Conservation (phyloP, 2,113 vertebrate genomes). For the Barbus barbus region DNA sequence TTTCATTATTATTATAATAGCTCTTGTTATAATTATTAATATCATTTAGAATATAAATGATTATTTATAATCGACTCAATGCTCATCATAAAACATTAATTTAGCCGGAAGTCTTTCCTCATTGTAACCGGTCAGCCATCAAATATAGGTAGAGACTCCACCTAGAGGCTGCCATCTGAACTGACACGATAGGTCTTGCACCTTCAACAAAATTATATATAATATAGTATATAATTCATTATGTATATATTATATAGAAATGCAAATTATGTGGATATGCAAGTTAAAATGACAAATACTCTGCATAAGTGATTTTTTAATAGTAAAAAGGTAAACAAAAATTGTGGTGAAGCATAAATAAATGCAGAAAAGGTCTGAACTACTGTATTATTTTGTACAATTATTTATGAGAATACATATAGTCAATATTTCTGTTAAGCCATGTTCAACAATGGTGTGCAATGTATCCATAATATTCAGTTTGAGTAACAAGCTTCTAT, state of each 20-base stretch:
- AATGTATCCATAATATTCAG: no score
- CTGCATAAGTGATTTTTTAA: not conserved
- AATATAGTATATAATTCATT: no score
- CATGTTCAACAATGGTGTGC: no score
- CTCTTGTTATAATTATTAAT: not conserved
- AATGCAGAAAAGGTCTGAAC: not conserved
- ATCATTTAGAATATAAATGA: not conserved
- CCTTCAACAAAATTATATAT: not conserved
- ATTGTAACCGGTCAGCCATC: not conserved
- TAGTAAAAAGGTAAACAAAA: not conserved
- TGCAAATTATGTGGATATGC: not conserved
- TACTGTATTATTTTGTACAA: not conserved
- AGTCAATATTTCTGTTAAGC: not conserved
- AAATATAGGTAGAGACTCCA: slow-evolving; percentile 56
- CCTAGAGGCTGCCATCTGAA: slow-evolving; percentile 54
- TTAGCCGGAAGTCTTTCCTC: not conserved
- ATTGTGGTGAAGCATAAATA: not conserved
- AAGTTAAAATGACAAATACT: not conserved
- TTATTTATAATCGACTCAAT: not conserved
- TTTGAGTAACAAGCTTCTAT: not conserved
- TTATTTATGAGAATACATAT: not conserved
- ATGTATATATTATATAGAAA: not conserved
- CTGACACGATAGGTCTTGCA: not conserved
- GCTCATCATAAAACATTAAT: slow-evolving; percentile 9
- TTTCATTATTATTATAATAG: not conserved